Evolutionary conservation across 2,113 vertebrate species (phyloP).

Genomic region (Crocuta crocuta): DNA sequence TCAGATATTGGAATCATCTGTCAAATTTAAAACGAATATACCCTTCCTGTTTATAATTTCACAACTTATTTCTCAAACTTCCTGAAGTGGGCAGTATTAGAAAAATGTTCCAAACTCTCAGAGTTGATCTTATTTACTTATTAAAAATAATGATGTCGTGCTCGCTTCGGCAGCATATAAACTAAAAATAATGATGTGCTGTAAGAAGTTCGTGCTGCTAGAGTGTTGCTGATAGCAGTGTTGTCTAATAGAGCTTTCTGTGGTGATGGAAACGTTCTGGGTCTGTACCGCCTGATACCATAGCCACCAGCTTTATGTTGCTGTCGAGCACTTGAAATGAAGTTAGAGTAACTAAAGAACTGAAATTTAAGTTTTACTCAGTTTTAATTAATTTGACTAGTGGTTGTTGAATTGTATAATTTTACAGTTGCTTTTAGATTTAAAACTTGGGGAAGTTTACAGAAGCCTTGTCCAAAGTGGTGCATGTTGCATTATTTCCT

Average conservation of each 20-base stretch:
- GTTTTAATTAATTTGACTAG: conserved; percentile 3
- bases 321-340: not conserved
- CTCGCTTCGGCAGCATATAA: too few species aligned
- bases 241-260: not conserved
- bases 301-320: not conserved
- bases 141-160: not conserved
- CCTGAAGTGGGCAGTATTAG: not conserved
- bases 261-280: not conserved
- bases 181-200: not conserved
- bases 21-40: not conserved
- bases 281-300: not conserved
- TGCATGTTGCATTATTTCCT: conserved; percentile 55
- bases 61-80: conserved; percentile 31
- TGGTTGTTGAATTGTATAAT: not conserved
- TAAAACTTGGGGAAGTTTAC: not conserved
- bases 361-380: not conserved
- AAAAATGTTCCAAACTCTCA: not conserved
- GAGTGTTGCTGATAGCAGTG: not conserved
- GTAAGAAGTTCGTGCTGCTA: not conserved
- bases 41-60: conserved; percentile 1
- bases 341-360: not conserved
- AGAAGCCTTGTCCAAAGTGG: not conserved
- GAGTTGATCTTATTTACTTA: not conserved
- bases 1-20: not conserved
- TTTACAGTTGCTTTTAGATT: conserved; percentile 11